Percentiles rank a stretch among this genome's conserved stretches.
Conservation (phyloP, 1,140 invertebrate genomes). For the Drosophila grimshawi region DNA sequence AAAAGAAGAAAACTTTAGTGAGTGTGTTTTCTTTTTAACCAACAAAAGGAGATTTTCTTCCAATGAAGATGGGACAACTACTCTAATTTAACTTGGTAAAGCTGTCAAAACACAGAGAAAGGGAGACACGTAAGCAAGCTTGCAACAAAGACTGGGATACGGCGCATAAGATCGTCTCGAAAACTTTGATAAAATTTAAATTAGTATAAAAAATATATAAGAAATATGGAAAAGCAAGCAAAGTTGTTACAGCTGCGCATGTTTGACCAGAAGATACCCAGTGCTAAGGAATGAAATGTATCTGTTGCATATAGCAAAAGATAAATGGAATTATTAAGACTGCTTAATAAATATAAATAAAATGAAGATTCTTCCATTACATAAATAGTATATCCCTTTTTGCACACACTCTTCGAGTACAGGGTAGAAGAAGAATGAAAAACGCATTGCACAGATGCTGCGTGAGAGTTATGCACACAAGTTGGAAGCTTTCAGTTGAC, state of each 20-base stretch:
- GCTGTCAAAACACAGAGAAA: constrained; percentile 67
- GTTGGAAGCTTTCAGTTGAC: constrained; percentile 4
- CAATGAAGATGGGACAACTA: constrained; percentile 38
- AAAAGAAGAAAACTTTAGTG: constrained; percentile 21
- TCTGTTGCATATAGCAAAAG: background rate
- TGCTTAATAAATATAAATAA: no score
- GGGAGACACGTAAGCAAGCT: constrained; percentile 1
- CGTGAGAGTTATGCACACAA: constrained; percentile 47
- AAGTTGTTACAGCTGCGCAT: no score
- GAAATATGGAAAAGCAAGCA: constrained; percentile 2
- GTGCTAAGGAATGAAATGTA: background rate
- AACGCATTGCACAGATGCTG: constrained; percentile 44
- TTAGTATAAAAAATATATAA: constrained; percentile 52
- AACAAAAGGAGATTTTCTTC: constrained; percentile 35
- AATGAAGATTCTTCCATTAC: background rate
- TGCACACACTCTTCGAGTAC: background rate
- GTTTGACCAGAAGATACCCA: no score
- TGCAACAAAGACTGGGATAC: constrained; percentile 3
- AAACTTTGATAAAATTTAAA: constrained; percentile 54
- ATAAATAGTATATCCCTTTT: background rate
- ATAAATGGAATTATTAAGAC: no score
- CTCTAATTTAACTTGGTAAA: constrained; percentile 71
- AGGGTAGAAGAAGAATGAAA: constrained; percentile 8
- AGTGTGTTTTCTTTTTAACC: constrained; percentile 8
- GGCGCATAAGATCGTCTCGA: background rate